Evolutionary conservation across 2,797 vertebrate genomes (phyloP).

Genomic region (Amphiprion clarkii): DNA sequence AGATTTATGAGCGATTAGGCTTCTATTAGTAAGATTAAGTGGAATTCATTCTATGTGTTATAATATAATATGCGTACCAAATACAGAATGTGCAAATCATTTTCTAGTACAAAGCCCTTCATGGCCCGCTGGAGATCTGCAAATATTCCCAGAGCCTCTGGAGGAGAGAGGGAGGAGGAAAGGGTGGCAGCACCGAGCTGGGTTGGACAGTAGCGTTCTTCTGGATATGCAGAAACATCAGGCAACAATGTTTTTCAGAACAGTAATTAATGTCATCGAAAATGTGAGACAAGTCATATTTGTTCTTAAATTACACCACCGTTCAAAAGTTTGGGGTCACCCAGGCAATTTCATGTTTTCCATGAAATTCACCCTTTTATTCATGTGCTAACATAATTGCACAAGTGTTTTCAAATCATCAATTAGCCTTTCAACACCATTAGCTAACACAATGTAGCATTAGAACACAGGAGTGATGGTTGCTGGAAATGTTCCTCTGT

Average conservation of each 20-base stretch:
- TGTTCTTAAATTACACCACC: neutral
- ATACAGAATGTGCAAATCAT: conserved; percentile 96
- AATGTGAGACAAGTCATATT: neutral
- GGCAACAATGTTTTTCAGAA: neutral
- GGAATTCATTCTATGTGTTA: neutral
- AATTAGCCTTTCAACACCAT: too few species aligned
- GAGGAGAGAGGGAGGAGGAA: conserved; percentile 95
- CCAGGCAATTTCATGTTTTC: too few species aligned
- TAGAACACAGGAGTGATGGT: too few species aligned
- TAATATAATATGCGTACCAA: conserved; percentile 81
- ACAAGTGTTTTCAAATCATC: too few species aligned
- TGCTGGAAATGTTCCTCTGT: too few species aligned
- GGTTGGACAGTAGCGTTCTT: conserved; percentile 90
- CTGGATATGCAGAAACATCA: conserved; percentile 59
- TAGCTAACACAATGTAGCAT: too few species aligned
- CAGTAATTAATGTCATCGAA: neutral
- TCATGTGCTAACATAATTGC: too few species aligned
- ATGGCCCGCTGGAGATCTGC: conserved; percentile 97
- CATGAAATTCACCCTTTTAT: too few species aligned
- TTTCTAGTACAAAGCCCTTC: conserved; percentile 98
- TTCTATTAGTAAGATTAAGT: neutral
- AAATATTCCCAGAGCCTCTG: conserved; percentile 95
- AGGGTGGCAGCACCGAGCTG: conserved; percentile 95
- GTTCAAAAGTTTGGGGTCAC: too few species aligned
- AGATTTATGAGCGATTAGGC: neutral